phyloP scores from a whole-genome alignment of 2,797 vertebrate species.

The Hemibagrus guttatus region DNA sequence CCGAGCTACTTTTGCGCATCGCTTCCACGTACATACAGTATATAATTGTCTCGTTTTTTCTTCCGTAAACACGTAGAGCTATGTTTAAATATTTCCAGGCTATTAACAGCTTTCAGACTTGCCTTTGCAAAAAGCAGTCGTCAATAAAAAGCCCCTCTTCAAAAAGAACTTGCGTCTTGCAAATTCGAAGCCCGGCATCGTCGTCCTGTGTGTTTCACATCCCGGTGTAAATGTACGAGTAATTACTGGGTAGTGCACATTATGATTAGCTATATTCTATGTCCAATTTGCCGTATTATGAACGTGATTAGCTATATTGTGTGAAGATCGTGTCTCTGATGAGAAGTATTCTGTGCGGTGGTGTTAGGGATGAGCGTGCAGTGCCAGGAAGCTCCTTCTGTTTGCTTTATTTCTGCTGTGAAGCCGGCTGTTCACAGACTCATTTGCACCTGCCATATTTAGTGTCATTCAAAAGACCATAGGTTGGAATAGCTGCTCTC shows the following conservation, averaged over 20 bases:
- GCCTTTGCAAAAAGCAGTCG: background rate
- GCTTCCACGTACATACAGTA: background rate
- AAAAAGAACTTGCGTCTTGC: background rate
- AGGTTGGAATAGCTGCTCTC: constrained; percentile 24
- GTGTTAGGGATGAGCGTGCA: constrained; percentile 26
- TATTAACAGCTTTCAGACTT: background rate
- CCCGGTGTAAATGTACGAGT: constrained; percentile 12
- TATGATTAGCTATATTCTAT: constrained; percentile 37
- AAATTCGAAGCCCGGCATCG: background rate
- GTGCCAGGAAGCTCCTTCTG: constrained; percentile 46
- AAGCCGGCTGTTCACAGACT: constrained; percentile 45
- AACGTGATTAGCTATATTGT: constrained; percentile 46
- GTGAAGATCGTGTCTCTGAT: constrained; percentile 22
- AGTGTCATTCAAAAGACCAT: constrained; percentile 45
- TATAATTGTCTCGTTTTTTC: background rate
- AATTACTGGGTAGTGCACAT: constrained; percentile 35
- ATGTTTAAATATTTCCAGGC: background rate
- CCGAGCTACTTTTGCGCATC: background rate
- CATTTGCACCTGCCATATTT: constrained; percentile 51
- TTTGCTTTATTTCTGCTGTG: constrained; percentile 46
- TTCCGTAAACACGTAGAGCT: background rate
- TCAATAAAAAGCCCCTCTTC: constrained; percentile 14
- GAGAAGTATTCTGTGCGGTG: constrained; percentile 33
- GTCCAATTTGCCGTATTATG: constrained; percentile 36
- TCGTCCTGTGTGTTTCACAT: constrained; percentile 13